Conservation (phyloP, 2,113 vertebrate genomes). For the Menura novaehollandiae region DNA sequence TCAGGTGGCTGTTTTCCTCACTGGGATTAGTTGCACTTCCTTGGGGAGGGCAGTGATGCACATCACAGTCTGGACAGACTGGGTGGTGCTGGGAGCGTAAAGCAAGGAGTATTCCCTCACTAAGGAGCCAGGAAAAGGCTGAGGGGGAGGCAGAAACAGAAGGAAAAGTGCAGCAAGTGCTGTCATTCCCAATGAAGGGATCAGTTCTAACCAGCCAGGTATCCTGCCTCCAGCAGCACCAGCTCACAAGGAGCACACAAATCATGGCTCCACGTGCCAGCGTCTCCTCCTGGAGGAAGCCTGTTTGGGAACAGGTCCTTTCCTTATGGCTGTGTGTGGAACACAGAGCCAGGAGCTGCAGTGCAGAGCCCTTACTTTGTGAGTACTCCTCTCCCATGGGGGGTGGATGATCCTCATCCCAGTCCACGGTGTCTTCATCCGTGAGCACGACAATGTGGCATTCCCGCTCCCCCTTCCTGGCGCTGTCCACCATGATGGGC, state of each 20-base stretch:
- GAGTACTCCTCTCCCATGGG: constrained; percentile 97
- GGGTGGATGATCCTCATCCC: constrained; percentile 93
- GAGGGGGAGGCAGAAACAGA: neutral
- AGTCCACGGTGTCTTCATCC: constrained; percentile 93
- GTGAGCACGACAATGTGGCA: constrained; percentile 95
- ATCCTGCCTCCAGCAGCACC: neutral
- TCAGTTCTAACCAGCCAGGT: neutral
- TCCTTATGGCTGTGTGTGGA: neutral
- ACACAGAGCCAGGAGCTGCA: neutral
- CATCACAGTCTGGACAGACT: neutral
- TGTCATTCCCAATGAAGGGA: neutral
- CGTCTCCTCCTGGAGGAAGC: neutral
- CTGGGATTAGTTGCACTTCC: neutral
- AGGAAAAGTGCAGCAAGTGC: neutral
- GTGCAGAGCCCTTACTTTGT: constrained; percentile 72
- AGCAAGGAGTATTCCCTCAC: neutral
- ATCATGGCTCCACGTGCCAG: neutral
- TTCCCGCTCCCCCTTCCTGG: constrained; percentile 90
- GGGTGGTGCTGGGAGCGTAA: neutral
- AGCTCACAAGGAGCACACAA: neutral
- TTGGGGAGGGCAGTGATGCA: neutral
- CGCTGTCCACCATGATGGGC: constrained; percentile 93
- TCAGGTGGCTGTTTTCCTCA: neutral
- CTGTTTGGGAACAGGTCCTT: neutral
- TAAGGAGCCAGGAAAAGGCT: neutral